phyloP scores from a whole-genome alignment of 2,113 vertebrate species.

The Felis catus region F.catus_Fca126_mat1.0 CM031414.1:44962001-44962500 shows the following conservation, averaged over 20 bases:
- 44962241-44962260: not conserved
- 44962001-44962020: not conserved
- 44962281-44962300: not conserved
- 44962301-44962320: not conserved
- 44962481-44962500: slow-evolving; percentile 67
- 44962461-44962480: slow-evolving; percentile 15
- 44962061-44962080: not conserved
- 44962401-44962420: not conserved
- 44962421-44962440: not conserved
- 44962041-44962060: not conserved
- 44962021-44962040: not conserved
- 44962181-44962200: not conserved
- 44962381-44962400: slow-evolving; percentile 10
- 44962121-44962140: not conserved
- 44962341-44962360: not conserved
- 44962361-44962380: not conserved
- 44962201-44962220: not conserved
- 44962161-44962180: not conserved
- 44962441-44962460: slow-evolving; percentile 32
- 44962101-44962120: not conserved
- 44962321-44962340: not conserved
- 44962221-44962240: not conserved
- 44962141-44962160: not conserved
- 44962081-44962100: not conserved
- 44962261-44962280: not conserved